A percentile compares a stretch with the other conserved stretches of the same genome.
Evolutionary conservation across 2,113 vertebrate genomes (phyloP).

Genomic region (Danionella cerebrum): DNA sequence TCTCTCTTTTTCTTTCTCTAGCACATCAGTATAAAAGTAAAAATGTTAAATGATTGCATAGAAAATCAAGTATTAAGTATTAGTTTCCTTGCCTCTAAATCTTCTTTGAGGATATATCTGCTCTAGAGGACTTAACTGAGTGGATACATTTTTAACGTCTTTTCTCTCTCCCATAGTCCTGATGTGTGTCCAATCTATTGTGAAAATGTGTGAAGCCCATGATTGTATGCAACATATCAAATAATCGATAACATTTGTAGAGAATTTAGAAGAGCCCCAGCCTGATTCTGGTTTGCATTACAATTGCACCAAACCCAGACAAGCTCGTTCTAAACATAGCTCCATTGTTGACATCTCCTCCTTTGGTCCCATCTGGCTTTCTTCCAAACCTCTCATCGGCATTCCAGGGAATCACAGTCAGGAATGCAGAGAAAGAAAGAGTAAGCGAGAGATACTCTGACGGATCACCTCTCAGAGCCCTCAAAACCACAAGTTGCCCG

Average conservation of each 20-base stretch:
- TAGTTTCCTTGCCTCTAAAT: too few species aligned
- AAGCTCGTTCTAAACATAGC: constrained; percentile 25
- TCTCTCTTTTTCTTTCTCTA: too few species aligned
- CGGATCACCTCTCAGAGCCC: constrained; percentile 7
- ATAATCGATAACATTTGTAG: too few species aligned
- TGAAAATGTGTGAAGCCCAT: constrained; percentile 5
- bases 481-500: neutral
- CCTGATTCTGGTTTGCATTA: constrained; percentile 30
- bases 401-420: constrained; percentile 24
- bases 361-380: constrained; percentile 18
- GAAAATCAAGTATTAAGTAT: too few species aligned
- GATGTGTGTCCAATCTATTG: too few species aligned
- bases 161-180: too few species aligned
- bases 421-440: neutral
- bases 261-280: constrained; percentile 7
- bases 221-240: too few species aligned
- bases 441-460: constrained; percentile 27
- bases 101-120: too few species aligned
- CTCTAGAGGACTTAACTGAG: too few species aligned
- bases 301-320: constrained; percentile 9
- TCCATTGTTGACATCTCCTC: constrained; percentile 20
- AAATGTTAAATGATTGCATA: too few species aligned
- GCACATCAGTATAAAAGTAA: too few species aligned
- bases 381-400: constrained; percentile 27
- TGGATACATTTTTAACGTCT: too few species aligned